phyloP scores from a whole-genome alignment of 2,113 vertebrate species.

The Ptilonorhynchus violaceus region DNA sequence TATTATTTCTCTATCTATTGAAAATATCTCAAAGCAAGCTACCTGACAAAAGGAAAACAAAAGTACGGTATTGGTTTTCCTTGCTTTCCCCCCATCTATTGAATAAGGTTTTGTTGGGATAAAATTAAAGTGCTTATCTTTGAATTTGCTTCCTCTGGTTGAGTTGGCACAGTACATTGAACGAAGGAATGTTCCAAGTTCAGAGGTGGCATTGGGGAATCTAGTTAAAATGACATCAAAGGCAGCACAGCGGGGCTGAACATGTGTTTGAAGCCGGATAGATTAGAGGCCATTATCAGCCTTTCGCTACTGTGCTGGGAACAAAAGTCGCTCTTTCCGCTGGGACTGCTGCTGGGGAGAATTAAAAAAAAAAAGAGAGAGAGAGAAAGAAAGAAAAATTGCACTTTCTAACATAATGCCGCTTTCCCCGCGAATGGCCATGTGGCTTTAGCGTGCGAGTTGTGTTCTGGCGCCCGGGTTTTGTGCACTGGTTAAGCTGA shows the following conservation, averaged over 20 bases:
- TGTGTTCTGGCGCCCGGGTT: background rate
- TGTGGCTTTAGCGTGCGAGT: background rate
- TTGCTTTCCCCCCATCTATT: conserved; percentile 59
- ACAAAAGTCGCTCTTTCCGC: conserved; percentile 61
- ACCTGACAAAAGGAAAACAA: conserved; percentile 69
- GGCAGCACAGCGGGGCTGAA: conserved; percentile 73
- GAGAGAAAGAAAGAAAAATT: conserved; percentile 45
- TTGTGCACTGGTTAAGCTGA: background rate
- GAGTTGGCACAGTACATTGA: conserved; percentile 70
- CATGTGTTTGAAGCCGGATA: conserved; percentile 78
- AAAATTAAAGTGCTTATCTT: conserved; percentile 73
- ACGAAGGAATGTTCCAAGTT: conserved; percentile 70
- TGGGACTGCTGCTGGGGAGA: conserved; percentile 65
- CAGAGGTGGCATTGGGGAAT: conserved; percentile 73
- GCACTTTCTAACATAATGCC: conserved; percentile 41
- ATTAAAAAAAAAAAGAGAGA: conserved; percentile 36
- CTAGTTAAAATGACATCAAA: conserved; percentile 79
- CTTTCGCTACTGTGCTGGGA: conserved; percentile 70
- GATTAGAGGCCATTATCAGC: conserved; percentile 80
- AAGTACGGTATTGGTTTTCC: conserved; percentile 62
- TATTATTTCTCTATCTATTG: conserved; percentile 50
- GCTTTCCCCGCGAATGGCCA: background rate
- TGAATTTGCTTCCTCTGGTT: conserved; percentile 74
- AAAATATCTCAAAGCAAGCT: conserved; percentile 60
- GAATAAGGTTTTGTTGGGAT: conserved; percentile 67